Percentiles rank a stretch among this genome's conserved stretches.
Conservation (phyloP, 2,113 vertebrate species). For the Edolisoma coerulescens region DNA sequence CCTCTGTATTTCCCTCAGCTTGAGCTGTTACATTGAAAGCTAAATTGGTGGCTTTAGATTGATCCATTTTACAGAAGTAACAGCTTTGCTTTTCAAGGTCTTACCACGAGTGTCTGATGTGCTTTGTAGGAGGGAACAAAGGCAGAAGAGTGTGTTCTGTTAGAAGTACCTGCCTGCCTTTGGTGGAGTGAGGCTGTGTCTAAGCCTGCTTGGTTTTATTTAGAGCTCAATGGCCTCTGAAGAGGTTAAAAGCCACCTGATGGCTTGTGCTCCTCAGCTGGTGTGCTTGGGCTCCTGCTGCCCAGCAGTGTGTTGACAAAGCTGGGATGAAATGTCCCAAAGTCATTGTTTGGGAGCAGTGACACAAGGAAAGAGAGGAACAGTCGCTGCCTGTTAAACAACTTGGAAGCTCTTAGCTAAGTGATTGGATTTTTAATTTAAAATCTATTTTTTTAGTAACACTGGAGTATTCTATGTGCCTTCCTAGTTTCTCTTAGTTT, state of each 20-base stretch:
- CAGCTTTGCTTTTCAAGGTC: not conserved
- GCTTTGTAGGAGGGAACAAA: not conserved
- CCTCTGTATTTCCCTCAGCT: not conserved
- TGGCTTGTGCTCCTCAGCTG: not conserved
- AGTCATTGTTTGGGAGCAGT: conserved; percentile 25
- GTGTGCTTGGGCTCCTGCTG: not conserved
- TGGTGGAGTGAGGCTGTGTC: not conserved
- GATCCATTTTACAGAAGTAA: not conserved
- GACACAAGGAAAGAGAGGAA: conserved; percentile 3
- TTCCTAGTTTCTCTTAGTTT: not conserved
- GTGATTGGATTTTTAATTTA: not conserved
- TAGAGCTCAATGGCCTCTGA: not conserved
- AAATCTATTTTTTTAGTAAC: not conserved
- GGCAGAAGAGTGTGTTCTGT: not conserved
- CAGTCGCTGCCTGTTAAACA: not conserved
- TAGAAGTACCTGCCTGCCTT: not conserved
- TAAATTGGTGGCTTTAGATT: not conserved
- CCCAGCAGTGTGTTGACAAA: not conserved
- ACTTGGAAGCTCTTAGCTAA: not conserved
- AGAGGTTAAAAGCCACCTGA: not conserved
- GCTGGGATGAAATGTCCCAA: not conserved
- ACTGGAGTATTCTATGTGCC: not conserved
- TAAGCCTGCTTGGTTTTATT: not conserved
- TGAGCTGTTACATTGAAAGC: not conserved
- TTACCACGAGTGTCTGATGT: not conserved